Evolutionary conservation across 92 coral and sea anemone species (phyloP).

Genomic region (Umimayanthus kanabou): DNA sequence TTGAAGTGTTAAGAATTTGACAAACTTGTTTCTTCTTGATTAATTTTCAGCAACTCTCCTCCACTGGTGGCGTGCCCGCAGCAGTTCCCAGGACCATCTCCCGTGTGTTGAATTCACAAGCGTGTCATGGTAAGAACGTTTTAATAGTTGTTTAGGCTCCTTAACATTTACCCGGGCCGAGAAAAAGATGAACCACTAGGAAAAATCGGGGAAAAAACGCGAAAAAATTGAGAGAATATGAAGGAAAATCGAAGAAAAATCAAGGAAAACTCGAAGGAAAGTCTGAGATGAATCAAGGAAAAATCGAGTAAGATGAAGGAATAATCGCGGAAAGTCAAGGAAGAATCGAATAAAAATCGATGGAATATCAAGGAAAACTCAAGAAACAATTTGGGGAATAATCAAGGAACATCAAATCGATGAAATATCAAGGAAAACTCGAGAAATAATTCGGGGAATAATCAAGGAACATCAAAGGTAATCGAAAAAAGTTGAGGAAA

Average conservation of each 20-base stretch:
- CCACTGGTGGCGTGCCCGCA: conserved; percentile 75
- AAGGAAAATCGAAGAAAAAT: too few relatives aligned
- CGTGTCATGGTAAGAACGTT: conserved; percentile 86
- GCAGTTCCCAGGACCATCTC: conserved; percentile 77
- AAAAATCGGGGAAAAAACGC: not conserved
- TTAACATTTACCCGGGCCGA: not conserved
- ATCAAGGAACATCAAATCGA: too few relatives aligned
- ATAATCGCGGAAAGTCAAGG: not conserved
- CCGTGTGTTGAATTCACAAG: conserved; percentile 84
- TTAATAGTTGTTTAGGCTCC: not conserved
- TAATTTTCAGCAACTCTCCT: conserved; percentile 60
- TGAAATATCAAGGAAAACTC: too few relatives aligned
- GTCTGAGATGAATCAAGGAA: too few relatives aligned
- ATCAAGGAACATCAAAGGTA: too few relatives aligned
- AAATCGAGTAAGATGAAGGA: not conserved
- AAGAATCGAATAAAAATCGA: too few relatives aligned
- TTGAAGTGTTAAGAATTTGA: not conserved
- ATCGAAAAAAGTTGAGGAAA: too few relatives aligned
- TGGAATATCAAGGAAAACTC: too few relatives aligned
- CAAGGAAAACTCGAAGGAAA: too few relatives aligned
- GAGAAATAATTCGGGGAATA: too few relatives aligned
- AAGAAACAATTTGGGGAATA: too few relatives aligned
- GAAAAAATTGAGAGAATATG: too few relatives aligned
- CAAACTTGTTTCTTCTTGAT: not conserved
- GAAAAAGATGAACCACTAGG: not conserved